Evolutionary conservation across 2,888 invertebrate species (phyloP), one percentile per base, ranked within the genome.

Genomic region (Uropetala carovei): DNA sequence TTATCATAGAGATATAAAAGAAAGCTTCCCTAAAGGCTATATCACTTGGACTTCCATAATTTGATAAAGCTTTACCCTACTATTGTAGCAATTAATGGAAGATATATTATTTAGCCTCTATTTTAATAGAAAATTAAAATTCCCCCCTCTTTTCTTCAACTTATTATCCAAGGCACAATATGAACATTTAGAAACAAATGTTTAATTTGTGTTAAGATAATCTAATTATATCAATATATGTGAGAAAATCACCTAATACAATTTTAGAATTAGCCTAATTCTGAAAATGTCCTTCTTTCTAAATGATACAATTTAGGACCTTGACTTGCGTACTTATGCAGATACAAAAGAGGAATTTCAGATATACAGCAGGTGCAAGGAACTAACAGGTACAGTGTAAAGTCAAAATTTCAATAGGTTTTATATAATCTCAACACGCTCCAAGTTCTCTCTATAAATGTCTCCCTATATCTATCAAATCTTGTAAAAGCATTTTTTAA

Each of bases 371-470:
- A 43, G 64, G 89, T 89, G 64, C 64, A 89, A 59, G 30, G 60
- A 64, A 43, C 64, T 89, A 89, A 89, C 89, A 89, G 89, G 89
- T 64, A 89, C 64, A 64, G 64, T 89, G 64, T 89, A 64, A 22
- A 64, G 43, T 64, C 89, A 89, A 64, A 64, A 84, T 43, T 64
- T 43, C 30, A 60, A 60, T 16, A 64, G 30, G 30, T 60, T 89
- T 18, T 59, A 30, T 30, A 22, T 43, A 30, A 89, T 64, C 43
- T 60, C 60, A 30, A 89, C 43, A 60, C 30, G 43, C 57, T 14
- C 14, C 60, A 60, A 89, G 27, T 59, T 30, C 27, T 11, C 14
- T 64, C 30, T 58, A 86, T 57, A 86, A 89, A 59, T 30, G 58
- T 59, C 57, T 14, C n/a, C 59, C 59, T 60, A 89, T 14, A 22